Evolutionary conservation across 2,113 vertebrate genomes (phyloP), one percentile per base, ranked within the genome.

Genomic region (Anguilla japonica): DNA sequence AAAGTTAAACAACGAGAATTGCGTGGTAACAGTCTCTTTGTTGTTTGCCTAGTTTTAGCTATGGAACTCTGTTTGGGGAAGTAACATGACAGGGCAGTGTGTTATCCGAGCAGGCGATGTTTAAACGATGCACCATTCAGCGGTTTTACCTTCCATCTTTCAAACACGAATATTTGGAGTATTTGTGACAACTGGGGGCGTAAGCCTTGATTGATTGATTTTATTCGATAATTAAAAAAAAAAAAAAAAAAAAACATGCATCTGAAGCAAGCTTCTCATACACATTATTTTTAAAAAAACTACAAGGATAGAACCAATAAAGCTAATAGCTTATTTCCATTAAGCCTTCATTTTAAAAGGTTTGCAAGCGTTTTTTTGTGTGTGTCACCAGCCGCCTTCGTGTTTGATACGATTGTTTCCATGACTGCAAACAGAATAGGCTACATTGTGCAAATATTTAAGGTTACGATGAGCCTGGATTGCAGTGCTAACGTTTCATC

Each of bases 61-160:
- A 75, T 22, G n/a, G 3, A 26, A 75, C 71, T 71, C 20, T 22
- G 34, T n/a, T n/a, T 34, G n/a, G 71, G 20, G 71, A 75, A 75
- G 26, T 75, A 75, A 34, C 26, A 75, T 75, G 71, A 75, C 71
- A 11, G 71, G 71, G 71, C 26, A 29, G 71, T 75, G 63, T 71
- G 29, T 75, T 75, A 34, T 34, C n/a, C 71, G 71, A 29, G 71
- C 71, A 75, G 29, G 6, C n/a, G 71, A n/a, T 34, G 22, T 71
- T 26, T 71, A 71, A 75, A 75, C 67, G 34, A 75, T 75, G 67
- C 67, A 75, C 67, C 67, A 75, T 75, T 75, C 67, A 75, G n/a
- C 1, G n/a, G 26, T 11, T n/a, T 26, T 63, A 26, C 3, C 18
- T 75, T 75, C 67, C n/a, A 34, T 75, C 29, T n/a, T 34, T 75